phyloP scores from a whole-genome alignment of 92 coral and sea anemone genomes.

The Palythoa caribaeorum region DNA sequence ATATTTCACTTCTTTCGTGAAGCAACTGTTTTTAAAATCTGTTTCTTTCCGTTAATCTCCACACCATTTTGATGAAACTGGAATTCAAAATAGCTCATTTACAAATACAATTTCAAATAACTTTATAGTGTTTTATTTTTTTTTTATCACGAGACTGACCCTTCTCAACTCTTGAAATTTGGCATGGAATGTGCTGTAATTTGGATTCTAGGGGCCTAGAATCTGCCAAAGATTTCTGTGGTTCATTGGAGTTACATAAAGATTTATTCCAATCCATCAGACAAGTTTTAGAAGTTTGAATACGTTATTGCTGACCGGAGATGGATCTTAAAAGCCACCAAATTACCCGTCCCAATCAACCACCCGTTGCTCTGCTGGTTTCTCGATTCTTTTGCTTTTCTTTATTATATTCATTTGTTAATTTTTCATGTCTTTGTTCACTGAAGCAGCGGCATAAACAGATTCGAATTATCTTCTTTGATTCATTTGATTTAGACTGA shows the following conservation, averaged over 20 bases:
- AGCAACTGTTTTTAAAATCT: too few relatives aligned
- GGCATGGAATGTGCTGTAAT: not conserved
- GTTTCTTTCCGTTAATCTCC: too few relatives aligned
- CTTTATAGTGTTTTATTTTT: not conserved
- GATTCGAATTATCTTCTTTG: not conserved
- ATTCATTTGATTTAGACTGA: not conserved
- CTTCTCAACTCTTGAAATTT: not conserved
- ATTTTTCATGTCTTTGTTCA: slow-evolving; percentile 12
- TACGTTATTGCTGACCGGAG: not conserved
- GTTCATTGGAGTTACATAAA: not conserved
- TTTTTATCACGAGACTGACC: not conserved
- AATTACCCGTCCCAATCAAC: not conserved
- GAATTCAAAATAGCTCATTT: too few relatives aligned
- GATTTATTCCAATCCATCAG: not conserved
- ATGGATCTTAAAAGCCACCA: not conserved
- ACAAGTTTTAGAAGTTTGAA: not conserved
- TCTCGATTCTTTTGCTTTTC: slow-evolving; percentile 2
- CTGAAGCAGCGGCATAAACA: not conserved
- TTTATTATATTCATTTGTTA: not conserved
- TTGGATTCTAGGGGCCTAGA: not conserved
- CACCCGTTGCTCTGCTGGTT: slow-evolving; percentile 26
- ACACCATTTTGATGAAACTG: too few relatives aligned
- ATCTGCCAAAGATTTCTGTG: not conserved
- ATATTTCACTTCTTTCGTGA: too few relatives aligned
- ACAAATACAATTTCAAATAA: too few relatives aligned